Conservation (phyloP, 2,888 invertebrate genomes). For the Ophion ventricosus region DNA sequence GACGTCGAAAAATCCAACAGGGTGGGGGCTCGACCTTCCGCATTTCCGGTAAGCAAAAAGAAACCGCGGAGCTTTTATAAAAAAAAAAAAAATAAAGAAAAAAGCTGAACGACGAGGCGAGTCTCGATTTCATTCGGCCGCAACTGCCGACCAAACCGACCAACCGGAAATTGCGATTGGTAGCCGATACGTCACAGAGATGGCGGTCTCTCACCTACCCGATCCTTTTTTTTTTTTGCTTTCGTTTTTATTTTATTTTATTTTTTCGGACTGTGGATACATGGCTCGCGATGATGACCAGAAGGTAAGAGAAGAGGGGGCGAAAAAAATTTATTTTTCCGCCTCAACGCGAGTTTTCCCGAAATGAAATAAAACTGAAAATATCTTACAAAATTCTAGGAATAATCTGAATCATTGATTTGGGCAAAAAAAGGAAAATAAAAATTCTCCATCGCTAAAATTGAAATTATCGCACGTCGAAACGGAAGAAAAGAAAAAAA, state of each 20-base stretch:
- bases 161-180: constrained; percentile 68
- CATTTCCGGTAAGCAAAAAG: constrained; percentile 30
- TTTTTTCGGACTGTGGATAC: constrained; percentile 18
- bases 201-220: constrained; percentile 29
- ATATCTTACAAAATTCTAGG: neutral
- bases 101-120: constrained; percentile 20
- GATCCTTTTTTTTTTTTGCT: neutral
- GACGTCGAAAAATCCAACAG: neutral
- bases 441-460: neutral
- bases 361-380: neutral
- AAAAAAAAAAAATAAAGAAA: too few species aligned
- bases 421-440: neutral
- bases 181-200: constrained; percentile 64
- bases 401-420: too few species aligned
- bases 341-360: neutral
- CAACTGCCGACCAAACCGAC: constrained; percentile 53
- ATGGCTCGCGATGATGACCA: neutral
- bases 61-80: constrained; percentile 2
- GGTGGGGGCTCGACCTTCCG: neutral
- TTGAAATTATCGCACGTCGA: neutral
- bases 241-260: too few species aligned
- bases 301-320: neutral
- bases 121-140: constrained; percentile 65
- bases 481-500: neutral
- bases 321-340: neutral